Conservation (phyloP, 2,113 vertebrate genomes). For the Prinia subflava region DNA sequence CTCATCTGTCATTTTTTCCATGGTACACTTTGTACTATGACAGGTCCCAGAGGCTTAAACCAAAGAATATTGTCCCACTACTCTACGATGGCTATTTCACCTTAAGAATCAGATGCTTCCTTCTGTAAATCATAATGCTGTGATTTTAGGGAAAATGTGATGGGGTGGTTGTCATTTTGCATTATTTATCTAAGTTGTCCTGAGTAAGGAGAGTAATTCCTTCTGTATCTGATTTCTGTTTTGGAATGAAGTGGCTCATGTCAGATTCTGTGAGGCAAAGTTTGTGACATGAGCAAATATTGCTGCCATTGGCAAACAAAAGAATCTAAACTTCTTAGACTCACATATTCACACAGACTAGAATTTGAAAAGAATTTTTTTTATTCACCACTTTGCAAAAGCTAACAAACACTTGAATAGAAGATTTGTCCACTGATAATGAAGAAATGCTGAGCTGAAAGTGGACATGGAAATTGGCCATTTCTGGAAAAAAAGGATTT, state of each 20-base stretch:
- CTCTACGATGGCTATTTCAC: neutral
- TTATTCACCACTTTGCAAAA: neutral
- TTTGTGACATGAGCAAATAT: neutral
- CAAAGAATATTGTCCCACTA: neutral
- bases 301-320: neutral
- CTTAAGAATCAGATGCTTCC: neutral
- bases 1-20: neutral
- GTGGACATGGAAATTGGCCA: neutral
- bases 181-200: neutral
- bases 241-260: neutral
- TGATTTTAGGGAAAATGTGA: neutral
- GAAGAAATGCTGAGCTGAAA: neutral
- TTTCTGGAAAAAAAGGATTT: neutral
- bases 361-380: neutral
- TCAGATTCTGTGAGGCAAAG: neutral
- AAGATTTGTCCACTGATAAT: neutral
- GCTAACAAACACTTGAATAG: neutral
- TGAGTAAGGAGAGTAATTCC: neutral
- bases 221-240: neutral
- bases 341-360: neutral
- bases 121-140: neutral
- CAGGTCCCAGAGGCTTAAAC: neutral
- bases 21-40: rapidly evolving
- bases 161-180: neutral
- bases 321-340: neutral